These are phyloP conservation scores for Polypterus bichir DNA, from an alignment of 2,113 vertebrate genomes.

Conservation along the genomic window DNA sequence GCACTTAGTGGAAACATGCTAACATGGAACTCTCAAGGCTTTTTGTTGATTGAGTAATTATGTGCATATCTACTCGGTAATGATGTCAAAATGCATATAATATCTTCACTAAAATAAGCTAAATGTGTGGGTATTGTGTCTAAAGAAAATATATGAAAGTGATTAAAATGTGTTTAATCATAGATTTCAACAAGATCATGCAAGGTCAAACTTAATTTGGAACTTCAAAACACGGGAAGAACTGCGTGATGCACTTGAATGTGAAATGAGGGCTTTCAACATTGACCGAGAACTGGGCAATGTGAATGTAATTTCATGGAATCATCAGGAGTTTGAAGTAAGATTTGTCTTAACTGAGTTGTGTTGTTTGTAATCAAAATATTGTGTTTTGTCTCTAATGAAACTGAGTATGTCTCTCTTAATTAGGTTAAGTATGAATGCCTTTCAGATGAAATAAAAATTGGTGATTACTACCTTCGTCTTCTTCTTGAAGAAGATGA, in stretches of 20 bases:
- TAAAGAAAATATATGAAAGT: no score
- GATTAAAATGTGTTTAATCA: not conserved
- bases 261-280: slow-evolving; percentile 86
- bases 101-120: no score
- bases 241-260: slow-evolving; percentile 83
- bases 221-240: slow-evolving; percentile 96
- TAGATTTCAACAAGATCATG: slow-evolving; percentile 89
- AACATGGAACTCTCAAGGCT: no score
- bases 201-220: slow-evolving; percentile 91
- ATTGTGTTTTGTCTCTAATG: not conserved
- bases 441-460: slow-evolving; percentile 94
- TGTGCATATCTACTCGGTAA: no score
- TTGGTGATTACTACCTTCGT: slow-evolving; percentile 94
- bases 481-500: slow-evolving; percentile 91
- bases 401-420: slow-evolving; percentile 18
- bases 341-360: slow-evolving; percentile 5
- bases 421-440: slow-evolving; percentile 91
- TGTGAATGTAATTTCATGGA: slow-evolving; percentile 87
- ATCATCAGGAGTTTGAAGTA: slow-evolving; percentile 98
- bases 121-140: no score
- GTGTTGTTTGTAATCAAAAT: not conserved
- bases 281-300: slow-evolving; percentile 89
- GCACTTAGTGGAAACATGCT: no score
- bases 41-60: no score
- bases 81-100: no score